Percentiles rank a stretch among this genome's conserved stretches.
Conservation (phyloP, 2,797 vertebrate species). For the Chloroceryle inda region DNA sequence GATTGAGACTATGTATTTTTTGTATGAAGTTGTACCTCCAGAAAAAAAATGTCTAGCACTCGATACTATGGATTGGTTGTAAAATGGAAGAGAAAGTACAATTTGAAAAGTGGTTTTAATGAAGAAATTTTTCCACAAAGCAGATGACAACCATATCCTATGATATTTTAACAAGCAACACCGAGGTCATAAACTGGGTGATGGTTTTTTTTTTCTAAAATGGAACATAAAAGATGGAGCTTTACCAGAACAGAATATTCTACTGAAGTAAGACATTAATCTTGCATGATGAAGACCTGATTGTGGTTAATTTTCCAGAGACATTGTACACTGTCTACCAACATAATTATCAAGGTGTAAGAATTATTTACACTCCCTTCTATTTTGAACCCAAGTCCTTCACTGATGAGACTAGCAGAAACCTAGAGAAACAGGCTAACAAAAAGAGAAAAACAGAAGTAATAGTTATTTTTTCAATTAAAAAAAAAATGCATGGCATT, state of each 20-base stretch:
- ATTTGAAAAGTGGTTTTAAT: background rate
- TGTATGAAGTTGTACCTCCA: background rate
- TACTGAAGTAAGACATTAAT: background rate
- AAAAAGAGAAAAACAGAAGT: background rate
- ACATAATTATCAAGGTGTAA: background rate
- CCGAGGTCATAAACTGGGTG: rapidly evolving
- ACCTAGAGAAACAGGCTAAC: background rate
- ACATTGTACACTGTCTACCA: background rate
- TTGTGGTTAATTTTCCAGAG: background rate
- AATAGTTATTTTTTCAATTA: background rate
- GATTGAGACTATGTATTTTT: rapidly evolving
- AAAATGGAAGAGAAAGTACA: background rate
- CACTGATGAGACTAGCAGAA: background rate
- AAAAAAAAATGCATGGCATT: background rate
- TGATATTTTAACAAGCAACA: background rate
- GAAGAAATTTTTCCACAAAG: background rate
- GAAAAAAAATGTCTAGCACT: background rate
- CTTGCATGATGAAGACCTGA: background rate
- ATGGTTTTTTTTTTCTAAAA: background rate
- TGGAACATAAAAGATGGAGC: background rate
- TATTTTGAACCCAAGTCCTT: background rate
- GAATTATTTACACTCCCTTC: background rate
- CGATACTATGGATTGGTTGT: background rate
- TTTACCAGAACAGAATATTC: background rate
- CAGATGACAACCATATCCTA: background rate